Base-by-base conservation (phyloP, 2,797 vertebrate genomes). In the Xenentodon cancila region DNA sequence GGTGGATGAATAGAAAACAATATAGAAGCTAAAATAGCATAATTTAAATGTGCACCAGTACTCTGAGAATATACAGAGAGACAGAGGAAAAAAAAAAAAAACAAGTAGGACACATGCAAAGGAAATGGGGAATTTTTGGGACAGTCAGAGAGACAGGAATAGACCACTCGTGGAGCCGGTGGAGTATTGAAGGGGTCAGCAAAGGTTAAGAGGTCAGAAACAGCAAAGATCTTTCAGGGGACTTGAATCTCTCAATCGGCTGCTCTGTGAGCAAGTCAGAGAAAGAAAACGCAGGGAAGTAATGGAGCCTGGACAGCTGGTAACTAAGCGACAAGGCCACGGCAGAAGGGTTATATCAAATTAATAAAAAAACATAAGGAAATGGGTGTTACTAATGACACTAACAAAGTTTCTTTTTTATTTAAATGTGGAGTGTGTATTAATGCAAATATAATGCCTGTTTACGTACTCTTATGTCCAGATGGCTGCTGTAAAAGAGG, bases 161-260 rank as follows among this genome's bases (percentile, higher is more conserved):
- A 73, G 57, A 96, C 94, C 95, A 40, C 13, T 40, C 13, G 85
- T 84, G 83, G 87, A 84, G 80, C 93, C 25, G 91, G 84, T 30
- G 93, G 89, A 89, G 91, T 93, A 84, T 85, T 94, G 78, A 98
- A 96, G 84, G 95, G 94, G 80, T 96, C 94, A 81, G 93, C 86
- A 51, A 94, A 92, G 86, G 95, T 94, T 90, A 96, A 92, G 75
- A 96, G 92, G 74, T 96, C 94, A 32, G 94, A 81, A 96, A 94
- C 89, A 96, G 94, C 76, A 97, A 91, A 57, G 93, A 89, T 69
- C 92, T 92, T 78, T 96, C 95, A 55, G 95, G 95, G 92, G 94
- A 96, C 91, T 94, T 95, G 84, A 96, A 93, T 81, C 95, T 94
- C 92, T 97, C 94, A 76, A 96, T 97, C 90, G 97, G 93, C 89